These are phyloP conservation scores for Drosophila ironensis DNA, from an alignment of 1,140 invertebrate genomes.

Conservation along the genomic window DNA sequence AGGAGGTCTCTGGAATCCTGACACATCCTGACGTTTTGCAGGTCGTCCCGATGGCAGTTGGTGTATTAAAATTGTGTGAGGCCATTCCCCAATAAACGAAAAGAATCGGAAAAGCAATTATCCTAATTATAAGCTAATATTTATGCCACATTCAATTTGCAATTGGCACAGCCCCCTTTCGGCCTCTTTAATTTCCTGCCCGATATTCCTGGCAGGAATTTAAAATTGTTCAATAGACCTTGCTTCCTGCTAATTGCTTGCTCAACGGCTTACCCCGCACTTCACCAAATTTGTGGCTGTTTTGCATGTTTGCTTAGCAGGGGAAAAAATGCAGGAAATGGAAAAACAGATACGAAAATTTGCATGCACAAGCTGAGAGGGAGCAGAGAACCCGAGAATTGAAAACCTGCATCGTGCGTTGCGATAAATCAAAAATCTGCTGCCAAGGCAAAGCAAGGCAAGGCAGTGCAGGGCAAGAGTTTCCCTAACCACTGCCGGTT, in stretches of 20 bases:
- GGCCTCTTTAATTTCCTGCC: slow-evolving; percentile 14
- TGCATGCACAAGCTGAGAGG: slow-evolving; percentile 22
- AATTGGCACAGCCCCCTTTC: neutral
- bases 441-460: too few species aligned
- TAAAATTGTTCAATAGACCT: neutral
- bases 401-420: slow-evolving; percentile 18
- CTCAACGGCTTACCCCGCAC: neutral
- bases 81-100: neutral
- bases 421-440: slow-evolving; percentile 68
- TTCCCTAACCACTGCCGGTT: neutral
- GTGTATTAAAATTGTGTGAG: neutral
- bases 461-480: too few species aligned
- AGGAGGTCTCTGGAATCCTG: neutral
- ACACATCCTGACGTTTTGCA: neutral
- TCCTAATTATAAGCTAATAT: neutral
- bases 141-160: neutral
- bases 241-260: slow-evolving; percentile 20
- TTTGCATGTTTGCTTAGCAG: slow-evolving; percentile 3
- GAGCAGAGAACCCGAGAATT: neutral
- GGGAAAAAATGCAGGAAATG: too few species aligned
- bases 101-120: neutral
- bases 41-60: neutral
- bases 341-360: slow-evolving; percentile 18
- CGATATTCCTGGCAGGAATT: slow-evolving; percentile 1
- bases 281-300: slow-evolving; percentile 19